phyloP scores from a whole-genome alignment of 2,113 vertebrate genomes.

The Toxotes chatareus region DNA sequence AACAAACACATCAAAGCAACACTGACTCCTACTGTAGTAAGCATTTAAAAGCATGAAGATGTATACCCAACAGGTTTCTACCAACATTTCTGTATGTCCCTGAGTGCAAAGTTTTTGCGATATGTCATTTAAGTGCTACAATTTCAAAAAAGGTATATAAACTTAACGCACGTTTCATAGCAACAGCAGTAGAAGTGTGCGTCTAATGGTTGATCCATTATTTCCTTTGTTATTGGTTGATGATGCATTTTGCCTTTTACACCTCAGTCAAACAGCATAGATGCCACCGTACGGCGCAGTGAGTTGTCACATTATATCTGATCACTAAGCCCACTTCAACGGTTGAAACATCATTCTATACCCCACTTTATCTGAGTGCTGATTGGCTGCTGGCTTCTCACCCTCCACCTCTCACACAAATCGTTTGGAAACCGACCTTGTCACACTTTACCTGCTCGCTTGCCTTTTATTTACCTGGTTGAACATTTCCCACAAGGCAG shows the following conservation, averaged over 20 bases:
- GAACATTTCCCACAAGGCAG: slow-evolving; percentile 19
- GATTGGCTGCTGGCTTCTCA: slow-evolving; percentile 1
- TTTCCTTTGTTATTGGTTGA: no score
- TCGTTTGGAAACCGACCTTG: neutral
- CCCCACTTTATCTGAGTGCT: neutral
- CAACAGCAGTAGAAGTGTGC: neutral
- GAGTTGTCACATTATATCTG: slow-evolving; percentile 13
- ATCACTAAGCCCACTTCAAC: neutral
- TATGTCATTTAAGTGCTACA: neutral
- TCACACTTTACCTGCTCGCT: slow-evolving; percentile 14
- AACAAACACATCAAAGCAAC: neutral
- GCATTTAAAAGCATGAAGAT: neutral
- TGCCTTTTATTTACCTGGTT: slow-evolving; percentile 39
- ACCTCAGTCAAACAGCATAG: neutral
- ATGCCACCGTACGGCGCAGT: neutral
- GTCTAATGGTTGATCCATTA: no score
- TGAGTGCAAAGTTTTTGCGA: neutral
- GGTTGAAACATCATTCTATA: slow-evolving; percentile 1
- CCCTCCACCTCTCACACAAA: neutral
- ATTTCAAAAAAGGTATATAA: neutral
- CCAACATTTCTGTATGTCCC: neutral
- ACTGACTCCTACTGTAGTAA: neutral
- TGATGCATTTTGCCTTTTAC: neutral
- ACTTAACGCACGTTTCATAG: neutral
- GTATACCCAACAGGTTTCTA: neutral